Evolutionary conservation across 2,797 vertebrate genomes (phyloP).

Genomic region (Synaphobranchus kaupii): DNA sequence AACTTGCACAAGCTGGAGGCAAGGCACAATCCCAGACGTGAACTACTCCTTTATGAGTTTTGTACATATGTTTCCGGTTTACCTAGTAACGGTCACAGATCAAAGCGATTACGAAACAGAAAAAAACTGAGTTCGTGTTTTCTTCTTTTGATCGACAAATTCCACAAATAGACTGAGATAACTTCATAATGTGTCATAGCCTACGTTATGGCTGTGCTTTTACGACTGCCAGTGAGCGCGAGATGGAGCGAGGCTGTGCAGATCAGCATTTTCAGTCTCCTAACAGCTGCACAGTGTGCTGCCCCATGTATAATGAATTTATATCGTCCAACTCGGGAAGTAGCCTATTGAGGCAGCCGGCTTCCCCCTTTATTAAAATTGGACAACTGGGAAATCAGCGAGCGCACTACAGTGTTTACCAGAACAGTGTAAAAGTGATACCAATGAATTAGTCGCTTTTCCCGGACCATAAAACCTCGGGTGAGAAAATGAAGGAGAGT

Average conservation of each 20-base stretch:
- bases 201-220: not conserved
- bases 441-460: not conserved
- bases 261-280: not conserved
- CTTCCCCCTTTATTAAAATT: not conserved
- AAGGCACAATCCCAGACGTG: not conserved
- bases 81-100: not conserved
- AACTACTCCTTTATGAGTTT: not conserved
- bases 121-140: not conserved
- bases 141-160: not conserved
- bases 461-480: not conserved
- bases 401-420: not conserved
- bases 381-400: not conserved
- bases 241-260: not conserved
- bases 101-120: not conserved
- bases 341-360: not conserved
- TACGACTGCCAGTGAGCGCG: not conserved
- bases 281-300: not conserved
- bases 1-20: not conserved
- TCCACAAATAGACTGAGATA: not conserved
- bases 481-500: not conserved
- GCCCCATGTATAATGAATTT: not conserved
- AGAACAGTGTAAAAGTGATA: not conserved
- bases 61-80: not conserved
- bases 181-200: not conserved
- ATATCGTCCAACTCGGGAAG: not conserved